Evolutionary conservation across 2,113 vertebrate species (phyloP), one percentile per base, ranked within the genome.

Genomic region (Pangasianodon hypophthalmus): DNA sequence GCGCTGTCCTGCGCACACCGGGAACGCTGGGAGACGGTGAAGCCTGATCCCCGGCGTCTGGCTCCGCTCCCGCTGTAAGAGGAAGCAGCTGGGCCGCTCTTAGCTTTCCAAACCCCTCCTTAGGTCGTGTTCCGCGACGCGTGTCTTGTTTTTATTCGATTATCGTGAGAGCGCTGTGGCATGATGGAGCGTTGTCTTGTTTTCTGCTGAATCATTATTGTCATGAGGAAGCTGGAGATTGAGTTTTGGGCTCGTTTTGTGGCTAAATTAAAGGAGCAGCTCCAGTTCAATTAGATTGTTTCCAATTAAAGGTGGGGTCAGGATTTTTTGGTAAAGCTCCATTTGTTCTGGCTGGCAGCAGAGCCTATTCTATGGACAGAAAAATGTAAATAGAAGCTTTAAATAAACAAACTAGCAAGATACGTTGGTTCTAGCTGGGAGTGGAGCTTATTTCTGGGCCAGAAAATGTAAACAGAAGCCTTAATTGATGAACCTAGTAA

Each of bases 11-110:
- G 11, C 50, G 18, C 41, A n/a, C 79, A 46, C 71, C 75, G 62
- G 69, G 56, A 56, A 58, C 52, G 37, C 41, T 1, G 54, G 41
- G 16, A 48, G 26, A 79, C 14, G 48, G 18, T 7, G 58, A 88
- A 88, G 26, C 80, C 48, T 87, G 46, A 67, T 52, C 56, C 58
- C 54, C 44, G 41, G n/a, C 19, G 60, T 58, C 87, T 86, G 64
- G 64, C 46, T 73, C 62, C 46, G 54, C 83, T 89, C 71, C 88
- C 3, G 62, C 58, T 80, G 62, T 83, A 77, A 67, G 67, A 79
- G 84, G 81, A 89, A 88, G 90, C 90, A 89, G n/a, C 88, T 87
- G 79, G 32, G 44, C 11, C 26, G n/a, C 62, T 69, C 75, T 81
- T 69, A 29, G 13, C n/a, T 86, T 86, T 82, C 73, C 52, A 56